Evolutionary conservation across 2,888 invertebrate genomes (phyloP).

Genomic region (Globia sparganii): DNA sequence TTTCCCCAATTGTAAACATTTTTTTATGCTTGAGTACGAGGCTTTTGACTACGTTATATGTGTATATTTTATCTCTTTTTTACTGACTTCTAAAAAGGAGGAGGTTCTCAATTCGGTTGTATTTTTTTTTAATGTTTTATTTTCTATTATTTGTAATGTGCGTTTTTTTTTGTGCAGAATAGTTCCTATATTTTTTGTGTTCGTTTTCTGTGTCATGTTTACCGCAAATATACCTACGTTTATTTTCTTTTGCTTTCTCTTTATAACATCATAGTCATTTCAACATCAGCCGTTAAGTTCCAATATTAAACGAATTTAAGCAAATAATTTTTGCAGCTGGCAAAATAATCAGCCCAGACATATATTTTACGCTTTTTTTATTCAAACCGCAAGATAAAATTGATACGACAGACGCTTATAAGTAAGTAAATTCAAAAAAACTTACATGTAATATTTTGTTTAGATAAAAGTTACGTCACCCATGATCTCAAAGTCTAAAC

Average conservation of each 20-base stretch:
- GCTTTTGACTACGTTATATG: no score
- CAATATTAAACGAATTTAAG: neutral
- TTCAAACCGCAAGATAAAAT: slow-evolving; percentile 24
- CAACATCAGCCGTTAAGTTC: neutral
- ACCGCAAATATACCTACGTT: neutral
- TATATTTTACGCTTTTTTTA: slow-evolving; percentile 10
- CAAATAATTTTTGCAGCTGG: neutral
- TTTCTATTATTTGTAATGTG: no score
- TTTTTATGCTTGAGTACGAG: no score
- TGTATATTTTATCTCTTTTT: no score
- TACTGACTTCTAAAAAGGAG: no score
- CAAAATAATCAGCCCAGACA: neutral
- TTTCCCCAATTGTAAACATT: no score
- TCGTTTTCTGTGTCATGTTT: neutral
- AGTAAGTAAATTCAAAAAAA: slow-evolving; percentile 22
- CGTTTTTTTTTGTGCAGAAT: no score
- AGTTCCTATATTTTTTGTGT: no score
- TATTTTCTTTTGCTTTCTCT: neutral
- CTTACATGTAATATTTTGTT: slow-evolving; percentile 19
- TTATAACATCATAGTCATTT: neutral
- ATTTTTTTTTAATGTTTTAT: no score
- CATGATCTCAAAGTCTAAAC: slow-evolving; percentile 33
- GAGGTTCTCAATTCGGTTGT: no score
- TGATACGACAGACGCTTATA: slow-evolving; percentile 6
- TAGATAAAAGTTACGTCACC: slow-evolving; percentile 43